Conservation (phyloP, 2,113 vertebrate species). For the Gadus chalcogrammus region DNA sequence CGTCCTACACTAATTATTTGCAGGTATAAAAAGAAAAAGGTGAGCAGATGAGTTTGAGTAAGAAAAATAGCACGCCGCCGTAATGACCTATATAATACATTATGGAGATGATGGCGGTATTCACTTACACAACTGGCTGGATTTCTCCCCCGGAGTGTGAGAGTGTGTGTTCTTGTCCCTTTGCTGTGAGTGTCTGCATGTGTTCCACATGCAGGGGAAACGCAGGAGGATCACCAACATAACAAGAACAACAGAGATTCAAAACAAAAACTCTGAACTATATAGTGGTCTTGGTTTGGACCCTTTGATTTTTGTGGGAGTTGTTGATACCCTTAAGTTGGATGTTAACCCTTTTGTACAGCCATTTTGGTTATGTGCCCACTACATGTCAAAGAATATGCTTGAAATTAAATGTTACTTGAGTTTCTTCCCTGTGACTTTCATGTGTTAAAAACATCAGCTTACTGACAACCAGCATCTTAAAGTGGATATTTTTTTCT, state of each 20-base stretch:
- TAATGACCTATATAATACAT: slow-evolving; percentile 72
- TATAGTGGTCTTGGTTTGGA: neutral
- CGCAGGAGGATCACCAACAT: slow-evolving; percentile 8
- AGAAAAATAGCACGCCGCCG: slow-evolving; percentile 70
- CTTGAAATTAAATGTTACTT: slow-evolving; percentile 41
- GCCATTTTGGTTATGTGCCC: slow-evolving; percentile 7
- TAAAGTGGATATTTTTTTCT: slow-evolving; percentile 49
- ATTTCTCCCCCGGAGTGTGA: slow-evolving; percentile 9
- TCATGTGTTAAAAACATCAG: slow-evolving; percentile 41
- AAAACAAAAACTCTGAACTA: slow-evolving; percentile 18
- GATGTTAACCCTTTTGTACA: neutral
- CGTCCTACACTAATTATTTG: slow-evolving; percentile 66
- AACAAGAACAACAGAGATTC: slow-evolving; percentile 14
- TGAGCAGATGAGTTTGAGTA: slow-evolving; percentile 60
- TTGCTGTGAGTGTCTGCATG: slow-evolving; percentile 9
- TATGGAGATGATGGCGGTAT: slow-evolving; percentile 61
- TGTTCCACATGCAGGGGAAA: slow-evolving; percentile 3
- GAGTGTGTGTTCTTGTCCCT: slow-evolving; percentile 15
- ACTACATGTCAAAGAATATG: neutral
- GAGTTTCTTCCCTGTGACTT: slow-evolving; percentile 55
- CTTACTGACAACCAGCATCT: slow-evolving; percentile 21
- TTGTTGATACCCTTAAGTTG: too few relatives aligned
- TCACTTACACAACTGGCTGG: slow-evolving; percentile 25
- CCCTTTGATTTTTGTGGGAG: neutral
- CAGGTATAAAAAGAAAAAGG: slow-evolving; percentile 69